Conservation (phyloP, 2,888 invertebrate species). For the Syrista parreyssii region DNA sequence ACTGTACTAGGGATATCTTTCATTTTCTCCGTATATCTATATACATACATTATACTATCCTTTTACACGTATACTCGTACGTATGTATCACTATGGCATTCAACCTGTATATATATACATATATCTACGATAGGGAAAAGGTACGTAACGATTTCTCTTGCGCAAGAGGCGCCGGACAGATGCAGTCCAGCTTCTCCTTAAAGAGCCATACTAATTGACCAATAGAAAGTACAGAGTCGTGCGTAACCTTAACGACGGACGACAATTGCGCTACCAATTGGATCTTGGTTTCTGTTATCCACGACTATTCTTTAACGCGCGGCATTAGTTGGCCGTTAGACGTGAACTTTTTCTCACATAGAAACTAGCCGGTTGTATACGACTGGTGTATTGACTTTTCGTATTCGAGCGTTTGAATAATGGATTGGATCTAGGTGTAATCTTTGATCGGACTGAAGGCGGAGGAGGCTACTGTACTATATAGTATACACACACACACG, state of each 20-base stretch:
- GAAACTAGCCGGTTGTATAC: background rate
- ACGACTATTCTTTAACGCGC: background rate
- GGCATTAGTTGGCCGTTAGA: background rate
- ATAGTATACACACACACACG: background rate
- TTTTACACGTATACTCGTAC: background rate
- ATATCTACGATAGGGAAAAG: background rate
- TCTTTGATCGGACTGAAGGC: constrained; percentile 29
- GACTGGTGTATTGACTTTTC: constrained; percentile 26
- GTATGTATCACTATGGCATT: background rate
- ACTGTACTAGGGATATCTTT: background rate
- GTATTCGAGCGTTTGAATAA: constrained; percentile 29
- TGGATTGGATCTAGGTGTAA: constrained; percentile 28
- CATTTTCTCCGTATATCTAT: background rate
- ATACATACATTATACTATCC: background rate
- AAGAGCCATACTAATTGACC: constrained; percentile 55
- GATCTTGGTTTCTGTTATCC: background rate
- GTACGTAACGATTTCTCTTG: constrained; percentile 40
- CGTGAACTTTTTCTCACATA: background rate
- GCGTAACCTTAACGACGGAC: constrained; percentile 33
- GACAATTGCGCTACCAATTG: background rate
- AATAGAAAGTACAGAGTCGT: constrained; percentile 46
- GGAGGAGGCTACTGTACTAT: background rate
- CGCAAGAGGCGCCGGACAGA: constrained; percentile 32
- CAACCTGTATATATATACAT: background rate
- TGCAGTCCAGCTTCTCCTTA: constrained; percentile 41